Evolutionary conservation across 2,113 vertebrate species (phyloP), one percentile per base, ranked within the genome.

Genomic region (Callospermophilus lateralis): DNA sequence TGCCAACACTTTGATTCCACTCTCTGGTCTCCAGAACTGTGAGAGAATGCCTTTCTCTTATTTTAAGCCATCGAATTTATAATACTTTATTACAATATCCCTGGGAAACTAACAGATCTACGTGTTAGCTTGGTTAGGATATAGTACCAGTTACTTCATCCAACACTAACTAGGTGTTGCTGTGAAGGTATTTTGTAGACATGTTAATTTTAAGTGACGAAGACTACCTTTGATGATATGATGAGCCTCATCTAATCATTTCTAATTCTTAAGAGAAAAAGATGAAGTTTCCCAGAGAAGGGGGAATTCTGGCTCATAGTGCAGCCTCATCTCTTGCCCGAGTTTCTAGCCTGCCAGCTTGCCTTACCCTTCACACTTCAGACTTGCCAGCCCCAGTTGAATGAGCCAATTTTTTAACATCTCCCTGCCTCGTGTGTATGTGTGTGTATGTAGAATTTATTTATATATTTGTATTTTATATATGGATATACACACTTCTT

Each of bases 141-240:
- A 30, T 13, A 24, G 67, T 37, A 34, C 42, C 39, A 63, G 34
- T 61, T 65, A 92, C 16, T 45, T 63, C 73, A 65, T 86, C 22
- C 68, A 68, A 55, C 37, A 74, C 53, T 84, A 74, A 68, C 55
- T 42, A 45, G 28, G 34, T 53, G 32, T 48, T 74, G 42, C 19
- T 94, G 17, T n/a, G 13, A 93, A 96, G 24, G 24, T 63, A 42
- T 61, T 84, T 89, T 81, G 30, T 37, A 72, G 24, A 84, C 42
- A 48, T 10, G 24, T 87, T 94, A 58, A 93, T 22, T 45, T 70
- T 74, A 88, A 94, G n/a, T 67, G 79, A 68, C 80, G 88, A 22
- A 42, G 12, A 72, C 28, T 48, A 42, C 26, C 10, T 61, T 91
- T 58, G 65, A 12, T 61, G 61, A 30, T 22, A 53, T 53, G 1